phyloP scores from a whole-genome alignment of 2,888 invertebrate genomes.

The Parthenolecanium corni region DNA sequence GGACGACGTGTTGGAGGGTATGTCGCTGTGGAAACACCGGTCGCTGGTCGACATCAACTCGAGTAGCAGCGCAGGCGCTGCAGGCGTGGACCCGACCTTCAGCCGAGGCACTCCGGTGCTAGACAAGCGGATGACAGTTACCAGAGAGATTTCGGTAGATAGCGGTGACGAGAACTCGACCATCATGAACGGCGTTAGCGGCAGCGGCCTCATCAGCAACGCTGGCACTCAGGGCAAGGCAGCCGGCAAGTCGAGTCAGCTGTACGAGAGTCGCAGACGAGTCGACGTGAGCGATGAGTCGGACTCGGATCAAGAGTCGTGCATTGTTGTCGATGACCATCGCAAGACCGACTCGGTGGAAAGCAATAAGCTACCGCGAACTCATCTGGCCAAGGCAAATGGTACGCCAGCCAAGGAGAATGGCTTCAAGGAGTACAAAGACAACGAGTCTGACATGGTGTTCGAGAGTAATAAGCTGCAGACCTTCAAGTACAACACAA shows the following conservation, averaged over 20 bases:
- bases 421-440: slow-evolving; percentile 31
- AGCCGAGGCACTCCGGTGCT: slow-evolving; percentile 29
- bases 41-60: slow-evolving; percentile 58
- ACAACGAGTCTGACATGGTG: slow-evolving; percentile 34
- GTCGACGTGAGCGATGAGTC: slow-evolving; percentile 36
- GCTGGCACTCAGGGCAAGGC: slow-evolving; percentile 17
- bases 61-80: slow-evolving; percentile 24
- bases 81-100: not conserved
- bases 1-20: slow-evolving; percentile 68
- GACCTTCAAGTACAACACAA: slow-evolving; percentile 30
- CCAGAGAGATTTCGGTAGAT: slow-evolving; percentile 27
- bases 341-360: slow-evolving; percentile 35
- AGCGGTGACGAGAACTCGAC: slow-evolving; percentile 29
- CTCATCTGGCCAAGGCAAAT: slow-evolving; percentile 11
- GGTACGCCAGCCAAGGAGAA: slow-evolving; percentile 33
- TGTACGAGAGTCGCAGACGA: slow-evolving; percentile 7
- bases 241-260: slow-evolving; percentile 2
- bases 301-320: slow-evolving; percentile 44
- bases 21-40: slow-evolving; percentile 76
- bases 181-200: slow-evolving; percentile 29
- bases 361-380: slow-evolving; percentile 15
- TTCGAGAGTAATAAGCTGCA: slow-evolving; percentile 31
- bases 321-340: slow-evolving; percentile 74
- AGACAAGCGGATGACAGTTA: slow-evolving; percentile 30
- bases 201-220: slow-evolving; percentile 26